Evolutionary conservation across 2,797 vertebrate species (phyloP), one percentile per base, ranked within the genome.

Genomic region (Lycodopsis pacificus): DNA sequence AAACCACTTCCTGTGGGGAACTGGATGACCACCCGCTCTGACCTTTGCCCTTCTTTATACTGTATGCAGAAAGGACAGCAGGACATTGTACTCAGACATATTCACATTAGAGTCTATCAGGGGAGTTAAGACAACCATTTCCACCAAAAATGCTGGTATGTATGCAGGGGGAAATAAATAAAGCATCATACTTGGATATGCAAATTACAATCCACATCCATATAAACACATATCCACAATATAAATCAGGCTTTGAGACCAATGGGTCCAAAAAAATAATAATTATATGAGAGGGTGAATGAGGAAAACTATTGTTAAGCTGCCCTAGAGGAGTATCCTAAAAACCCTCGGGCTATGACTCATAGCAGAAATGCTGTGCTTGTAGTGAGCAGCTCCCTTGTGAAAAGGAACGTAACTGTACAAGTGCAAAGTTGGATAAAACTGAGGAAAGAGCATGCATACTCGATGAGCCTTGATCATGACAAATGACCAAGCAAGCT

Each of bases 1-100:
- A 65, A 64, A 59, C 38, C 22, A 56, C 71, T 78, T 86, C 65
- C 78, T 80, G 51, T 71, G 65, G 67, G 65, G 70, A 71, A 49
- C 15, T 27, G 17, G 46, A 63, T 46, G 56, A 77, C 42, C 46
- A 73, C 36, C n/a, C 14, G 1, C 34, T 51, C 49, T 66, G 70
- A 80, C 27, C 53, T 82, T 65, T 76, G 34, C 20, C 19, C 30
- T 59, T 64, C 46, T 10, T 25, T 25, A 36, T 9, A 30, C 1
- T 56, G 5, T 0, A 27, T 57, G 46, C 30, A 69, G 58, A 30
- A 57, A 54, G 12, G 38, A 25, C 6, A 17, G 11, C 20, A 63
- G 15, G 12, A 54, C 1, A 59, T 49, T 68, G 57, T 44, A 36
- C 44, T 69, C 44, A 59, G 46, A 73, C 58, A 36, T 2, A 58